Evolutionary conservation across 2,797 vertebrate species (phyloP), one percentile per base, ranked within the genome.

Genomic region (Pachyuromys duprasi): DNA sequence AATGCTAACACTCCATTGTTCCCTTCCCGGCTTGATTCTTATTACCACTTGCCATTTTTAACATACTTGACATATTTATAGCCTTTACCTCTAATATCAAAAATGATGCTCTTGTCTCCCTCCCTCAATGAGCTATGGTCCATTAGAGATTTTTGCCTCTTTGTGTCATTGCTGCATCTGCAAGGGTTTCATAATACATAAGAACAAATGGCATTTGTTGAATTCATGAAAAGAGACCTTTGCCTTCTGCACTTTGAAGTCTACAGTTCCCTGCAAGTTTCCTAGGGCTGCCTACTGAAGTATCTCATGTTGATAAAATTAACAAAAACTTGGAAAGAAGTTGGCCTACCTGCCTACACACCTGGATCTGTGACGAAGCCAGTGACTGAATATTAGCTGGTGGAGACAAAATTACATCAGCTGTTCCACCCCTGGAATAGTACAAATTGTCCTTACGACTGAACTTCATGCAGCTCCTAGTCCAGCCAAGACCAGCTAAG

Each of bases 241-340:
- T 4, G 13, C 2, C 24, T 87, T n/a, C 62, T 42, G 12, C 67
- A 75, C 33, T 22, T 69, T 26, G 33, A 63, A 45, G 60, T 57
- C 5, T 36, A 63, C 26, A 81, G 42, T 1, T 76, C 69, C 24
- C 55, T 90, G 15, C 8, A 74, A 63, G 62, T 84, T 86, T 17
- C 2, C 70, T 75, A 42, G 42, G 36, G 18, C 14, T 60, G 82
- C 33, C 11, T 62, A 39, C 2, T 33, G 49, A 13, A 90, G 53
- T n/a, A 91, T 45, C 69, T 90, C 55, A 8, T 31, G 74, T 74
- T 65, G 69, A 94, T 20, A 86, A 95, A 93, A 84, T 82, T 45
- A 90, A 87, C 14, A 90, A 84, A 94, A 75, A 60, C 33, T 72
- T 92, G 13, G 1, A 81, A 42, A 42, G 53, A 86, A 17, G 12